Evolutionary conservation across 2,797 vertebrate genomes (phyloP).

Genomic region (Natrix natrix): DNA sequence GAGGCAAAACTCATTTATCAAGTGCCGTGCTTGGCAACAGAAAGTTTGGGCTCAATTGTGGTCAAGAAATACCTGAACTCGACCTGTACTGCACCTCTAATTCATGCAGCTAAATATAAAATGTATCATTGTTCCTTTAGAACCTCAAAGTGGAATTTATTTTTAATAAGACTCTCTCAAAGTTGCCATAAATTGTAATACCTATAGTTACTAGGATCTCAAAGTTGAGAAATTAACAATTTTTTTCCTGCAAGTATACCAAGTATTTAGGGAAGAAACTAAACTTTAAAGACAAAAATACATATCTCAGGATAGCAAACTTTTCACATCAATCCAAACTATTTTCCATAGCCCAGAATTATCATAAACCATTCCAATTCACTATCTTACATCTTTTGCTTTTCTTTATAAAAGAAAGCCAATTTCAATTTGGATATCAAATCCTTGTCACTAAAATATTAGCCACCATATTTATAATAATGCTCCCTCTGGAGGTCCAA

Average conservation of each 20-base stretch:
- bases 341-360: background rate
- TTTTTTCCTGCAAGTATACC: background rate
- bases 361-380: background rate
- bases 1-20: too few species aligned
- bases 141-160: background rate
- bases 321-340: background rate
- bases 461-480: background rate
- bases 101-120: background rate
- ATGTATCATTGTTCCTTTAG: background rate
- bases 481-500: background rate
- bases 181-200: background rate
- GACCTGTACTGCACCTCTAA: background rate
- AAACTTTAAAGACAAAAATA: background rate
- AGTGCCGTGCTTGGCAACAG: too few species aligned
- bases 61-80: too few species aligned
- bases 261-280: background rate
- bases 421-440: constrained; percentile 20
- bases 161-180: background rate
- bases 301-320: background rate
- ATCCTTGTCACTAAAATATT: background rate
- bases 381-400: background rate
- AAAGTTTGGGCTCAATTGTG: too few species aligned
- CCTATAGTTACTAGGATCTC: background rate
- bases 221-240: background rate
- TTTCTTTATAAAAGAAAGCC: background rate